These are phyloP conservation scores for Macrosteles quadrilineatus DNA, from an alignment of 1,140 invertebrate species.

Conservation along the genomic window DNA sequence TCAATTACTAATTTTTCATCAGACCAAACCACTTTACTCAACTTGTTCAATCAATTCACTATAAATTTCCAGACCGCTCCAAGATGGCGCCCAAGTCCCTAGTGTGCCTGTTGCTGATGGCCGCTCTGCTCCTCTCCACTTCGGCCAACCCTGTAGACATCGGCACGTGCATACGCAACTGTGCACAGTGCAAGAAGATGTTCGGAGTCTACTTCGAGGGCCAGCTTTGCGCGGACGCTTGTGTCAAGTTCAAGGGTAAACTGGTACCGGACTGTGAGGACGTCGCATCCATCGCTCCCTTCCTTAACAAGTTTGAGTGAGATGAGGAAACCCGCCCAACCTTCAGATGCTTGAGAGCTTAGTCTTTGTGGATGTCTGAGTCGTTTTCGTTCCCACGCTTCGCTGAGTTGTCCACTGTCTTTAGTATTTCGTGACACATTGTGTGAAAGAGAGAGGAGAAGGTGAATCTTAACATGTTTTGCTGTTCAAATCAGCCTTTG, in stretches of 20 bases:
- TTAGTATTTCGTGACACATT: no score
- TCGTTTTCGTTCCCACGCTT: no score
- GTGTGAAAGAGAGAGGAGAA: no score
- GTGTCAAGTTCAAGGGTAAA: slow-evolving; percentile 78
- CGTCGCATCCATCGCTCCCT: slow-evolving; percentile 73
- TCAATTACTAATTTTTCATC: not conserved
- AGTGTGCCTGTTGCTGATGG: not conserved
- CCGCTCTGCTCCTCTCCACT: slow-evolving; percentile 14
- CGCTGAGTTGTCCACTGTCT: no score
- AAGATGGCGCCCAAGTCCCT: not conserved
- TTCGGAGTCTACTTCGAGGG: slow-evolving; percentile 82
- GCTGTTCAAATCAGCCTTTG: no score
- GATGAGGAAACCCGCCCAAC: not conserved
- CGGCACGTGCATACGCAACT: slow-evolving; percentile 78
- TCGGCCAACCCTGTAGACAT: slow-evolving; percentile 28
- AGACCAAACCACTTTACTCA: not conserved
- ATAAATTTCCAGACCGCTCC: no score
- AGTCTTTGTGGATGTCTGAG: no score
- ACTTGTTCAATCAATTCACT: not conserved
- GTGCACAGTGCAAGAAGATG: slow-evolving; percentile 85
- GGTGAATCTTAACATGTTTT: no score
- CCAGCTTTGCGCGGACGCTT: slow-evolving; percentile 76
- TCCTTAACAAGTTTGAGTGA: slow-evolving; percentile 65
- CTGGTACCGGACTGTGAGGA: slow-evolving; percentile 83
- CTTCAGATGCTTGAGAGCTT: not conserved